A percentile compares a stretch with the other conserved stretches of the same genome.
Evolutionary conservation across 2,113 vertebrate species (phyloP).

Genomic region (Syngnathoides biaculeatus): DNA sequence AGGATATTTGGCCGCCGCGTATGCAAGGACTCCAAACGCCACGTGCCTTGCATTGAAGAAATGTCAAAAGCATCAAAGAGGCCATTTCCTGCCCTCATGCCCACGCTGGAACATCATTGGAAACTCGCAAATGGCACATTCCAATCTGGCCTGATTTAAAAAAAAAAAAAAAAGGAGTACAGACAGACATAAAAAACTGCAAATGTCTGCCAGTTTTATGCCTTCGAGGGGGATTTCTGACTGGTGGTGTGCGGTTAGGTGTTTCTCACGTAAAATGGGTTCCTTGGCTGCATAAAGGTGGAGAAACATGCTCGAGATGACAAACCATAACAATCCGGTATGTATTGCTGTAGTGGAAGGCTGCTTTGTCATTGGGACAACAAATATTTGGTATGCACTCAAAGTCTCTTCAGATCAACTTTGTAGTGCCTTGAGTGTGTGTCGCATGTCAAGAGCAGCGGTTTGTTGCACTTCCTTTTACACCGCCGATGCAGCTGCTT

Average conservation of each 20-base stretch:
- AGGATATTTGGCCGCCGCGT: not conserved
- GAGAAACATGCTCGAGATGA: no score
- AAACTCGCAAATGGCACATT: conserved; percentile 10
- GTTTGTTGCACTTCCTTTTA: conserved; percentile 10
- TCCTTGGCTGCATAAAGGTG: no score
- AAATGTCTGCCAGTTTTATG: conserved; percentile 4
- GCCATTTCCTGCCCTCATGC: not conserved
- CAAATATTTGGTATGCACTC: not conserved
- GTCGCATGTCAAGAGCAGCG: not conserved
- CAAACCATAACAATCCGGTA: no score
- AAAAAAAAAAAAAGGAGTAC: not conserved
- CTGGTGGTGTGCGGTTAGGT: no score
- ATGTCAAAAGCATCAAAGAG: conserved; percentile 17
- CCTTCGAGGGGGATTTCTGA: conserved; percentile 18
- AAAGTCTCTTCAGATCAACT: not conserved
- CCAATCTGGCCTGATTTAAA: not conserved
- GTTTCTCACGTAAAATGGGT: no score
- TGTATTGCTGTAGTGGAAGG: not conserved
- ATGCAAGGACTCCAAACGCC: not conserved
- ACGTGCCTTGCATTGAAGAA: conserved; percentile 10
- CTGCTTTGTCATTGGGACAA: no score
- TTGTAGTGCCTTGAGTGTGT: not conserved
- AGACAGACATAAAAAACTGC: not conserved
- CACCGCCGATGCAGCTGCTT: not conserved
- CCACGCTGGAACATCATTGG: conserved; percentile 22